Base-by-base conservation (phyloP, 2,797 vertebrate genomes). In the Heliangelus exortis region DNA sequence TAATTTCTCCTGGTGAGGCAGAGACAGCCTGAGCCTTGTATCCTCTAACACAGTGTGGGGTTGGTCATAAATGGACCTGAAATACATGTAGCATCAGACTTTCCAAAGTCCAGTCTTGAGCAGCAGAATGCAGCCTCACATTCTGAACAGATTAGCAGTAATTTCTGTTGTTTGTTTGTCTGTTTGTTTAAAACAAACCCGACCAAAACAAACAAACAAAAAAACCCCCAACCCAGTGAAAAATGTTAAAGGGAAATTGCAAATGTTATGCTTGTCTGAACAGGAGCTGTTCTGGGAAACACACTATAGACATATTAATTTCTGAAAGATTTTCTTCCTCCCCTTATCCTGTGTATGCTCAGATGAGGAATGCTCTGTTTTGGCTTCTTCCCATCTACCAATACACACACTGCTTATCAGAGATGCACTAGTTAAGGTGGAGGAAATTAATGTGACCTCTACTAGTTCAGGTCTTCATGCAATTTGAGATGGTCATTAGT, bases 391-490 rank as follows among this genome's bases (percentile, higher is more conserved):
- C 65, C 75, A 75, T 93, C 75, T 82, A 66, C 51, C 85, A 83
- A 76, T 63, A 67, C 7, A 5, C 58, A 67, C 76, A 9, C 55
- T 69, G 66, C 92, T 91, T 95, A 94, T 96, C 93, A 95, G 87
- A 92, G 92, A 94, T 96, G 71, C 59, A 75, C 92, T 90, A 86
- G 89, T 96, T 96, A 92, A 87, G 76, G 93, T 93, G 73, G 91
- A 96, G 94, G 94, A 96, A 96, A 96, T 96, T 92, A 96, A 95
- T 94, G 73, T 90, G 94, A 96, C 94, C 94, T 93, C 89, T 93
- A 71, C 91, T 63, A 92, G 94, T 79, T 84, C 91, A 90, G 92
- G 89, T 87, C 91, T 94, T 95, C 67, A 89, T 92, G 96, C 93
- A 96, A 96, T 96, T 96, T 84, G 94, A 95, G 91, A 88, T 36